phyloP scores from a whole-genome alignment of 2,797 vertebrate species.

The Rousettus madagascariensis region DNA sequence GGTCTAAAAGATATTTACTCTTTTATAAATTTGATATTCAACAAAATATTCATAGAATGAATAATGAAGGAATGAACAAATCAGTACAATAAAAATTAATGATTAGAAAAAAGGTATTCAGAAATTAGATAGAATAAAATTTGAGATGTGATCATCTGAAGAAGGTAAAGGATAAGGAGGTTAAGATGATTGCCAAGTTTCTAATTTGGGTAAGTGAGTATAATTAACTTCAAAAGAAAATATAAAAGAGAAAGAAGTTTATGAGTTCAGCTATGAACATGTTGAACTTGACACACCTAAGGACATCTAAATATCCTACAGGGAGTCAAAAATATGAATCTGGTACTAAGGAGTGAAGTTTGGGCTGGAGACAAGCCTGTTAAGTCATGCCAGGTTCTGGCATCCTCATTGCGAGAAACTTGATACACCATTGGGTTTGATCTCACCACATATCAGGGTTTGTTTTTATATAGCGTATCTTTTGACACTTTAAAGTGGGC shows the following conservation, averaged over 20 bases:
- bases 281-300: neutral
- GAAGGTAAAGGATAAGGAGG: neutral
- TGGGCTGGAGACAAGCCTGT: neutral
- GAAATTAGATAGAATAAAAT: slow-evolving; percentile 14
- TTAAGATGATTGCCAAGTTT: neutral
- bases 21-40: neutral
- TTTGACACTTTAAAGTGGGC: slow-evolving; percentile 82
- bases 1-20: neutral
- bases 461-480: slow-evolving; percentile 79
- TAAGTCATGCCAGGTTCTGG: slow-evolving; percentile 1
- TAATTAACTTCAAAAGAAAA: neutral
- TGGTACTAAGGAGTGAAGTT: neutral
- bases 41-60: neutral
- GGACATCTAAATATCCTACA: neutral
- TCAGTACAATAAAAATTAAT: neutral
- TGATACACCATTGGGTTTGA: slow-evolving; percentile 67
- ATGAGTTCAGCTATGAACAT: neutral
- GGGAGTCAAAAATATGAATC: neutral
- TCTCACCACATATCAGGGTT: slow-evolving; percentile 75
- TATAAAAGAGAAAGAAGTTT: neutral
- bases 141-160: neutral
- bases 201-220: neutral
- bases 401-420: slow-evolving; percentile 52
- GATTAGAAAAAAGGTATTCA: neutral
- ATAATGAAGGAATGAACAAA: neutral